A percentile compares a stretch with the other conserved stretches of the same genome.
Evolutionary conservation across 2,113 vertebrate species (phyloP).

Genomic region (Choloepus hoffmanni): DNA sequence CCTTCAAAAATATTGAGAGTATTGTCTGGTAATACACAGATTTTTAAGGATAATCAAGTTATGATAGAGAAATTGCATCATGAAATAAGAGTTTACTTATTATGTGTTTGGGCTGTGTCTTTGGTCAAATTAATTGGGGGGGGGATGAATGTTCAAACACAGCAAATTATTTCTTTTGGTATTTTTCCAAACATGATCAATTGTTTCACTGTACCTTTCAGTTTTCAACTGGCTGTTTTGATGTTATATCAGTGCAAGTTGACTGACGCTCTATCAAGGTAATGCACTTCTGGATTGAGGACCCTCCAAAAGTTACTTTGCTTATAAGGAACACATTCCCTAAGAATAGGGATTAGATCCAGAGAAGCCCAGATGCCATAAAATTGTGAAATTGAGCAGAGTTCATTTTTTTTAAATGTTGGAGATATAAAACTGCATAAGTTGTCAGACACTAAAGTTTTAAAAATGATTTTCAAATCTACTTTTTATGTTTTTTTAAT

Average conservation of each 20-base stretch:
- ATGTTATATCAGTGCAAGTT: not conserved
- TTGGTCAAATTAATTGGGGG: not conserved
- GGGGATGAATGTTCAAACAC: not conserved
- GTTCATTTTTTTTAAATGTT: not conserved
- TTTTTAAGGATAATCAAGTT: not conserved
- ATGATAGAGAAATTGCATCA: not conserved
- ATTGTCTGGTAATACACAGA: not conserved
- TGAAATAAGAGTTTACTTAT: not conserved
- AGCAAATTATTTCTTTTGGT: not conserved
- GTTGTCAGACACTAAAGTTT: not conserved
- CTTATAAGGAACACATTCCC: not conserved
- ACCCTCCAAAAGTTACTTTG: not conserved
- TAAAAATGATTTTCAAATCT: not conserved
- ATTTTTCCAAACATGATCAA: not conserved
- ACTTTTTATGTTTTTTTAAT: not conserved
- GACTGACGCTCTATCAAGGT: not conserved
- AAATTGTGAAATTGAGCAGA: not conserved
- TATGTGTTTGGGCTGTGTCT: not conserved
- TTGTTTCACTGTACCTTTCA: not conserved
- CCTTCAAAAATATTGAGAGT: not conserved
- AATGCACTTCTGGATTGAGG: not conserved
- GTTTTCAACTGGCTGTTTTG: slow-evolving; percentile 12
- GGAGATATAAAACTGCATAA: not conserved
- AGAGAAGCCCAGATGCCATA: not conserved
- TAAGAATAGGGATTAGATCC: not conserved